A percentile compares a stretch with the other conserved stretches of the same genome.
phyloP scores from a whole-genome alignment of 2,113 vertebrate species.

The Myanophis thanlyinensis region DNA sequence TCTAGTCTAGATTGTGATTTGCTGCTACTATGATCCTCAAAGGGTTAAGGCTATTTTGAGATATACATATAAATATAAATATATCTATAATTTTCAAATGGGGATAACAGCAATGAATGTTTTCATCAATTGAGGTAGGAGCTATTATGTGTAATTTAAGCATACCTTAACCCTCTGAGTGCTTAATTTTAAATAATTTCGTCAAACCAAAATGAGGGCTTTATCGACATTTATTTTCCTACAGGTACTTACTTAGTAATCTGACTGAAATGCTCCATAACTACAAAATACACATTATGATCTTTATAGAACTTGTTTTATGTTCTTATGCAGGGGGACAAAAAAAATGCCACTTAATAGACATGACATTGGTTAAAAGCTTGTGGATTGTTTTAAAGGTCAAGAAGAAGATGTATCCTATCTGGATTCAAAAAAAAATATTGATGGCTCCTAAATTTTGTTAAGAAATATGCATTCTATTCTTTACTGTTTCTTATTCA shows the following conservation, averaged over 20 bases:
- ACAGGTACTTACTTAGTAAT: slow-evolving; percentile 45
- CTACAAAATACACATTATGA: slow-evolving; percentile 2
- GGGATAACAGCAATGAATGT: slow-evolving; percentile 76
- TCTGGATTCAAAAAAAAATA: slow-evolving; percentile 26
- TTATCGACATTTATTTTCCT: slow-evolving; percentile 50
- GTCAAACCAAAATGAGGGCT: slow-evolving; percentile 48
- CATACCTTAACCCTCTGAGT: slow-evolving; percentile 78
- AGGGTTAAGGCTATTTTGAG: slow-evolving; percentile 78
- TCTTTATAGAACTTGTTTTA: slow-evolving; percentile 6
- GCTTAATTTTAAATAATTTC: slow-evolving; percentile 52
- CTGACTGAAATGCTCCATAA: slow-evolving; percentile 27
- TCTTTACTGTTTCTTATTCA: background rate
- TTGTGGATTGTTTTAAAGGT: background rate
- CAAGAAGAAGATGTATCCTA: slow-evolving; percentile 28
- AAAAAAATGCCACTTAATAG: background rate
- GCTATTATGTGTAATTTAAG: slow-evolving; percentile 73
- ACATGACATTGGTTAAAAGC: background rate
- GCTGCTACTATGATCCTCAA: slow-evolving; percentile 75
- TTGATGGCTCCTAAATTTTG: slow-evolving; percentile 1
- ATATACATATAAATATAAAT: slow-evolving; percentile 18
- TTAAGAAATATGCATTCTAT: slow-evolving; percentile 2
- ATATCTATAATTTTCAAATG: slow-evolving; percentile 35
- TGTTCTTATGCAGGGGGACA: background rate
- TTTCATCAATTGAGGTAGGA: slow-evolving; percentile 72
- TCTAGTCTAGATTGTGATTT: slow-evolving; percentile 58